phyloP scores from a whole-genome alignment of 2,888 invertebrate genomes.

The Orthonevra nobilis region DNA sequence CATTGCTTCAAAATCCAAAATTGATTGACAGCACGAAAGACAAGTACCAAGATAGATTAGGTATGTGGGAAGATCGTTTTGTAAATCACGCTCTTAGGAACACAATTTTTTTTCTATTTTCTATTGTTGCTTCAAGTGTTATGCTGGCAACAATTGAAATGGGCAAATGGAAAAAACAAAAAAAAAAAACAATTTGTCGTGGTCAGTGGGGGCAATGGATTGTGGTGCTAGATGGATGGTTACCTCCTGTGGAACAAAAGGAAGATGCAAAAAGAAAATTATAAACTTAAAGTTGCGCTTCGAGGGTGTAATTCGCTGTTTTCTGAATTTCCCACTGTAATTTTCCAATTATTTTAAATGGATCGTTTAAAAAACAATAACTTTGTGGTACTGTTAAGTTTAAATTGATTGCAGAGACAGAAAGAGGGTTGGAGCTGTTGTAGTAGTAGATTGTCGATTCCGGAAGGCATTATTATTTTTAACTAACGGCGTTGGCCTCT shows the following conservation, averaged over 20 bases:
- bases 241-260: too few relatives aligned
- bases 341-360: slow-evolving; percentile 65
- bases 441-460: too few relatives aligned
- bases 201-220: slow-evolving; percentile 48
- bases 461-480: slow-evolving; percentile 1
- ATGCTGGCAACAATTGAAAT: slow-evolving; percentile 53
- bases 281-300: slow-evolving; percentile 12
- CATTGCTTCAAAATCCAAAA: slow-evolving; percentile 13
- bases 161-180: slow-evolving; percentile 22
- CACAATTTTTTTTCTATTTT: slow-evolving; percentile 1
- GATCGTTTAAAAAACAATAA: slow-evolving; percentile 57
- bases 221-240: too few relatives aligned
- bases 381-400: slow-evolving; percentile 16
- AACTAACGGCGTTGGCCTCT: background rate
- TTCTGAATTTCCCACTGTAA: slow-evolving; percentile 53
- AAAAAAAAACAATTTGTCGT: slow-evolving; percentile 45
- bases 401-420: slow-evolving; percentile 3
- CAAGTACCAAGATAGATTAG: slow-evolving; percentile 67
- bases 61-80: slow-evolving; percentile 63
- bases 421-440: too few relatives aligned
- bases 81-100: slow-evolving; percentile 43
- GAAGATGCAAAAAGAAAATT: slow-evolving; percentile 29
- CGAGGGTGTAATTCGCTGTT: slow-evolving; percentile 57
- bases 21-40: slow-evolving; percentile 67
- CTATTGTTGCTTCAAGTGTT: slow-evolving; percentile 39